A percentile compares a stretch with the other conserved stretches of the same genome.
Conservation (phyloP, 2,888 invertebrate genomes). For the Meiosimyza decipiens region DNA sequence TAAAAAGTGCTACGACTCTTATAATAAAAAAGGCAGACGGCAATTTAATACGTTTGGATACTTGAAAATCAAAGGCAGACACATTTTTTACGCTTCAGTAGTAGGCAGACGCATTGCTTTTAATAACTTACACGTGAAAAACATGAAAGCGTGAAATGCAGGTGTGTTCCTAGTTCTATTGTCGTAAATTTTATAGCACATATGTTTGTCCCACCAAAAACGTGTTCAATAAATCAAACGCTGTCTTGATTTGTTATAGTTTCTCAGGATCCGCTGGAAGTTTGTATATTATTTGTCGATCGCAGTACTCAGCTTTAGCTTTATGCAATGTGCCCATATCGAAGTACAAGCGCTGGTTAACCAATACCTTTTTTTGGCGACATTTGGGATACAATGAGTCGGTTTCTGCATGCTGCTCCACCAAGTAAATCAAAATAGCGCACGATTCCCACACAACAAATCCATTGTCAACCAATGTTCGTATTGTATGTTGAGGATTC, state of each 20-base stretch:
- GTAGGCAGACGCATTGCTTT: no score
- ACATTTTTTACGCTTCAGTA: no score
- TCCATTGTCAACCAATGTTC: conserved; percentile 85
- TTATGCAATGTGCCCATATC: conserved; percentile 81
- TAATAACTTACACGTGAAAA: no score
- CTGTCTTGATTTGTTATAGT: conserved; percentile 75
- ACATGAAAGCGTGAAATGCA: no score
- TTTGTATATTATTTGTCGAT: conserved; percentile 72
- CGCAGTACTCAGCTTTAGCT: conserved; percentile 77
- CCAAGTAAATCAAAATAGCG: conserved; percentile 83
- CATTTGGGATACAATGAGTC: conserved; percentile 81
- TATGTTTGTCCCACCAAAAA: conserved; percentile 78
- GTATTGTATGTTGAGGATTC: conserved; percentile 87
- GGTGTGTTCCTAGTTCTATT: no score
- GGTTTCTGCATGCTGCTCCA: conserved; percentile 81
- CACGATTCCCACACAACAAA: conserved; percentile 87
- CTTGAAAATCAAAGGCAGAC: no score
- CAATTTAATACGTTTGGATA: no score
- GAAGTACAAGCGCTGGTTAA: conserved; percentile 84
- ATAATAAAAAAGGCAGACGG: no score
- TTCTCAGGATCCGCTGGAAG: conserved; percentile 75
- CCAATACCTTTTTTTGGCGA: conserved; percentile 78
- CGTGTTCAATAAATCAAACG: conserved; percentile 76
- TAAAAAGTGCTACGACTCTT: no score
- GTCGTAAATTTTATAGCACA: no score